Evolutionary conservation across 2,797 vertebrate genomes (phyloP), one percentile per base, ranked within the genome.

Genomic region (Menidia menidia): DNA sequence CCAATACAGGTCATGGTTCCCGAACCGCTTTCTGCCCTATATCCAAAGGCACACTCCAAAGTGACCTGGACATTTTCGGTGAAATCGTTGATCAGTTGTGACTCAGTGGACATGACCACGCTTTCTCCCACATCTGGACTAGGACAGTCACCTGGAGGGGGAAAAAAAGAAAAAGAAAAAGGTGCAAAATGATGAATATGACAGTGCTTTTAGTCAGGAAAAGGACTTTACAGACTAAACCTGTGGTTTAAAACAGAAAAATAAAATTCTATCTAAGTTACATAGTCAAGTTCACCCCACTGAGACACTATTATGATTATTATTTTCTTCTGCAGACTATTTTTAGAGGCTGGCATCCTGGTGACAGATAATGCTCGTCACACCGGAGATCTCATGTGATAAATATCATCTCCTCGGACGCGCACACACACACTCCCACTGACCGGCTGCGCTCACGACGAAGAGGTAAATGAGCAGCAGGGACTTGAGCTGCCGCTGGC

Each of bases 1-100:
- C 7, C 1, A 0, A 0, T 2, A 52, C 94, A 95, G 18, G 0
- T 79, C 1, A 79, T 81, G 0, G 0, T 11, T 3, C 12, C 42
- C 18, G 82, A 72, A 15, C 93, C 93, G 0, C 43, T n/a, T 0
- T 77, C 67, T 9, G 0, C 0, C 0, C 7, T 0, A n/a, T 74
- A 81, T 12, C 93, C 93, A 18, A 39, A 59, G 2, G 12, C 19
- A 64, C 94, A 95, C 41, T 81, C 55, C 3, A 91, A 60, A 0
- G 1, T 14, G 39, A 72, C 52, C 0, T 0, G 0, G 6, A 19
- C 0, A 13, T 62, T 71, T 0, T 90, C 81, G 4, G 75, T 74
- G 42, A 91, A 94, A 0, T 14, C 0, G 45, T 93, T 92, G 30
- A 51, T 6, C 18, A 92, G 53, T 39, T 83, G 73, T 0, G 92